Conservation (phyloP, 2,888 invertebrate genomes). For the Elegia similella region DNA sequence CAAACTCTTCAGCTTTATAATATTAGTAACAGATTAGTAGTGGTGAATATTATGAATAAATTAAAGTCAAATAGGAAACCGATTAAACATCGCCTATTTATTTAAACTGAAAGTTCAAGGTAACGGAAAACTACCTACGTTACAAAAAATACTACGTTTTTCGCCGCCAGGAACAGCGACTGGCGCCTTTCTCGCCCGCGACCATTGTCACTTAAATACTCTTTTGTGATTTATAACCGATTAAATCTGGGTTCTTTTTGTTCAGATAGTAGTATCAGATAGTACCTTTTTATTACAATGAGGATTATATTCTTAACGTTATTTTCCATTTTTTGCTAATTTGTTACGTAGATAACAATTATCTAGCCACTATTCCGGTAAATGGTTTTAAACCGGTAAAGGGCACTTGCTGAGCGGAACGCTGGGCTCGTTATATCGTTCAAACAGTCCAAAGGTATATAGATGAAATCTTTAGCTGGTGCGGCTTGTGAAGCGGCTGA, state of each 20-base stretch:
- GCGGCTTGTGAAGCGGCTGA: too few species aligned
- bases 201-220: neutral
- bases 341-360: neutral
- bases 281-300: too few species aligned
- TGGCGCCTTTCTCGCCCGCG: constrained; percentile 2
- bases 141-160: constrained; percentile 1
- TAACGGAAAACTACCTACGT: neutral
- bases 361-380: neutral
- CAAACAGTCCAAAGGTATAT: neutral
- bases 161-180: neutral
- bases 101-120: neutral
- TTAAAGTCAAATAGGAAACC: too few species aligned
- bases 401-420: neutral
- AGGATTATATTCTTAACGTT: neutral
- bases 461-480: too few species aligned
- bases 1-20: too few species aligned
- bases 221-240: neutral
- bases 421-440: neutral
- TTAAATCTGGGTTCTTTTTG: neutral
- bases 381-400: neutral
- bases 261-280: neutral
- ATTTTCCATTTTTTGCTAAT: neutral
- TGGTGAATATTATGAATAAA: too few species aligned
- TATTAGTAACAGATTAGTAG: too few species aligned
- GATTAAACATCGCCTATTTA: neutral